Evolutionary conservation across 2,888 invertebrate species (phyloP), one percentile per base, ranked within the genome.

Genomic region (Vannuccia rotundouncinata): DNA sequence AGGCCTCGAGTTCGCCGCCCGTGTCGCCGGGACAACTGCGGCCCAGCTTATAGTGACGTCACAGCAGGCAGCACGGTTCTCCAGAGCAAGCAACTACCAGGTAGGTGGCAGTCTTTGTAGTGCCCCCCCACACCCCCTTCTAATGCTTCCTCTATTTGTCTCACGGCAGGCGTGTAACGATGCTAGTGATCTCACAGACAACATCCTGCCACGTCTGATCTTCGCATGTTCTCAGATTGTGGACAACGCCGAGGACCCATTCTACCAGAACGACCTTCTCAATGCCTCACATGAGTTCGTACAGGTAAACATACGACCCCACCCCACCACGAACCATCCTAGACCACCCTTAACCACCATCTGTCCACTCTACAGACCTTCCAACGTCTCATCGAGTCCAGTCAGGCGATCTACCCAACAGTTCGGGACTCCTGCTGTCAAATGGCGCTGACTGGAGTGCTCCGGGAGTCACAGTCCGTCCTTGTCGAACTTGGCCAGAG

Each of bases 21-120:
- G 93, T 83, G 92, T 93, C 84, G 94, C 94, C 0, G 93, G 94
- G 0, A 92, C 94, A 0, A 92, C 93, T 80, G 94, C 95, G 0
- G 95, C 94, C 0, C 96, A 97, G 86, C 92, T 95, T 84, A 92
- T 96, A 83, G 92, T 94, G 0, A 93, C 95, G 0, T 92, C 95
- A 0, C 93, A 94, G 83, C 92, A 92, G 83, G 94, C 93, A 0
- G 91, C 93, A 87, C 94, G 92, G 86, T 90, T 90, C 25, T 75
- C 81, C 13, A 74, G 81, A 81, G 81, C 81, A 0, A 81, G 81
- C 45, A 81, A 81, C 22, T 81, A 31, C 59, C 76, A 81, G 73
- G 60, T 81, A 5, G 27, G 30, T 31, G 29, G 5, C 5, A 2
- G 30, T 22, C 73, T 73, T 22, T 73, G 5, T 5, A n/a, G 22